A percentile compares a stretch with the other conserved stretches of the same genome.
Conservation (phyloP, 2,888 invertebrate genomes). For the Ichneumoninae sp. region DNA sequence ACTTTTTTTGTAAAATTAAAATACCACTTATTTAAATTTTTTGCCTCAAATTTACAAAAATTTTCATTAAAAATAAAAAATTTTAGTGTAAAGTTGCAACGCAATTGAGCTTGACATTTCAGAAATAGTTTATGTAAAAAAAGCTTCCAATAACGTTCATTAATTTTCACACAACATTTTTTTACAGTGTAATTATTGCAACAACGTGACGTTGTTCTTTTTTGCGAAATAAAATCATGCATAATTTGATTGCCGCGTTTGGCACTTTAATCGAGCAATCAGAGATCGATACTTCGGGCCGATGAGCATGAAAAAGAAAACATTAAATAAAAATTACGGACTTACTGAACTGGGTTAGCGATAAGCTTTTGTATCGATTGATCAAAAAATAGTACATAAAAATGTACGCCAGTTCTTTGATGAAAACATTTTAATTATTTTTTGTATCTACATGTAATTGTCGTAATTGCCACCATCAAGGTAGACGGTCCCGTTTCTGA, state of each 20-base stretch:
- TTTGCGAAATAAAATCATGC: slow-evolving; percentile 6
- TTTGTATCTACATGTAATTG: background rate
- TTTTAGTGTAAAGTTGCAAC: too few relatives aligned
- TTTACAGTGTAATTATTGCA: background rate
- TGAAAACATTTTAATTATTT: background rate
- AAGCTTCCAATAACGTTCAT: too few relatives aligned
- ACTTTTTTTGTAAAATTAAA: too few relatives aligned
- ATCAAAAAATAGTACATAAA: background rate
- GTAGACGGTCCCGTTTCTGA: slow-evolving; percentile 18
- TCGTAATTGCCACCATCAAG: background rate
- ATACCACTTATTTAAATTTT: too few relatives aligned
- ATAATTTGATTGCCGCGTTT: background rate
- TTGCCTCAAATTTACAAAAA: too few relatives aligned
- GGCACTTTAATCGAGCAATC: background rate
- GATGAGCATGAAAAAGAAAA: slow-evolving; percentile 11
- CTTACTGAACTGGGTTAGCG: slow-evolving; percentile 25
- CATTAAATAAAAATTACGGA: background rate
- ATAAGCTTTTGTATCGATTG: slow-evolving; percentile 44
- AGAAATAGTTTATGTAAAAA: too few relatives aligned
- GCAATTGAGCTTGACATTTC: too few relatives aligned
- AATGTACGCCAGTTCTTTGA: slow-evolving; percentile 5
- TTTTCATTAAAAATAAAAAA: too few relatives aligned
- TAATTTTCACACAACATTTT: too few relatives aligned
- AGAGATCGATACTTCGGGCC: slow-evolving; percentile 63
- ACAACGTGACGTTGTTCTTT: background rate